Base-by-base conservation (phyloP, 2,113 vertebrate genomes). In the Macquaria australasica region DNA sequence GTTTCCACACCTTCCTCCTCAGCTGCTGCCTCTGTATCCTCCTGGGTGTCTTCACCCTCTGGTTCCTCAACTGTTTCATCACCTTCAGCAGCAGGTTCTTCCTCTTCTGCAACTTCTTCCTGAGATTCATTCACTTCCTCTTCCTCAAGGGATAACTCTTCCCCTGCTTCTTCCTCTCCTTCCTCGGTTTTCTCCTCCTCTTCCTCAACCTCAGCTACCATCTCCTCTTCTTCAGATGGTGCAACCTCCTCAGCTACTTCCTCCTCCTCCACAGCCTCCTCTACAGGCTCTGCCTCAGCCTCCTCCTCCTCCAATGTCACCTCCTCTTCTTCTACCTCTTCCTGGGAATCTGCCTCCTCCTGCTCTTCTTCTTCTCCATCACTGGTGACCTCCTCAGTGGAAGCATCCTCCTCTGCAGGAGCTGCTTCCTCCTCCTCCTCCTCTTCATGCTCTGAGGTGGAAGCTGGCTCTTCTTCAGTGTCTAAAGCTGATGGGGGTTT, bases 401-500 rank as follows among this genome's bases (percentile, higher is more conserved):
- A 70, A 68, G 71, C 68, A 28, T 76, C 75, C 0, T 70, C 68
- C 55, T 81, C 73, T 8, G 2, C 58, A 14, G 45, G 37, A 23
- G 72, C 75, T 25, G 31, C 62, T 14, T n/a, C 62, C 45, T 75
- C 87, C 25, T 86, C 78, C 8, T 91, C 80, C 62, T 90, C 55
- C 16, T 91, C 91, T 16, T 89, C 90, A 8, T 87, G 84, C 28
- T 91, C 85, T 45, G 78, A 82, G 15, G 72, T 39, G 14, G 79
- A 51, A 21, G 62, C 21, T 9, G 72, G 60, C 16, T 89, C 81
- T 10, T 94, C 84, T 73, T 77, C 66, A 4, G 81, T 2, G 6
- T 71, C 81, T 71, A 78, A 41, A 15, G 66, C 20, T 5, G 88
- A 45, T 3, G 75, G 64, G 0, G 93, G 53, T 41, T 63, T 85